Evolutionary conservation across 2,113 vertebrate species (phyloP).

Genomic region (Rhynchopsitta pachyrhyncha): DNA sequence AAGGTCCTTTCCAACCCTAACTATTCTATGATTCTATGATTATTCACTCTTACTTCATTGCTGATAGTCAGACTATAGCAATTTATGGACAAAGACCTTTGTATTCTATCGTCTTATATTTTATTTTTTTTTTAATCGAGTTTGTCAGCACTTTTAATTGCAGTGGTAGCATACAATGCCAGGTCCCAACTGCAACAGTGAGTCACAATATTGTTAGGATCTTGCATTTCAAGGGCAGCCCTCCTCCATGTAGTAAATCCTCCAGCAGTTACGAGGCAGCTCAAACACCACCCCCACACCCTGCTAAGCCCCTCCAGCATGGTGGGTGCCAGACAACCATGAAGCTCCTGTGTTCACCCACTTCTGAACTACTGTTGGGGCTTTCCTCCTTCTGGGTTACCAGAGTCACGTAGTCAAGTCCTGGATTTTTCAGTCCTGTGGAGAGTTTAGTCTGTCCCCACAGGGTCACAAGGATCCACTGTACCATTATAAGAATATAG

Average conservation of each 20-base stretch:
- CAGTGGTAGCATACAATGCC: not conserved
- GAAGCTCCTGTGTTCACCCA: not conserved
- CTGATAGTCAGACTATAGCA: not conserved
- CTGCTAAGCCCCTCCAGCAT: not conserved
- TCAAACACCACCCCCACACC: not conserved
- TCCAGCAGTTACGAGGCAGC: accelerated
- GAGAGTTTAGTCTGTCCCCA: not conserved
- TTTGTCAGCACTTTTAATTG: not conserved
- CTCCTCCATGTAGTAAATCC: not conserved
- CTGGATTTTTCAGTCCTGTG: not conserved
- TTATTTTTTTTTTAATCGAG: not conserved
- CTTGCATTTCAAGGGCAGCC: not conserved
- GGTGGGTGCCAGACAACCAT: not conserved
- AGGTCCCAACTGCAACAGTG: not conserved
- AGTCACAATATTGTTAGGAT: not conserved
- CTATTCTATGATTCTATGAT: not conserved
- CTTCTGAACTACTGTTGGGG: not conserved
- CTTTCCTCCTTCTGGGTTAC: not conserved
- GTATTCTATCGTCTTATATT: not conserved
- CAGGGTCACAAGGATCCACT: not conserved
- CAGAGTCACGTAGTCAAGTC: accelerated
- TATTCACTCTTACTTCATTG: not conserved
- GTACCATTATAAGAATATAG: accelerated
- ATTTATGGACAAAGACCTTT: not conserved
- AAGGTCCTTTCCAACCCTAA: no score